phyloP scores from a whole-genome alignment of 2,797 vertebrate genomes.

The Xenentodon cancila region DNA sequence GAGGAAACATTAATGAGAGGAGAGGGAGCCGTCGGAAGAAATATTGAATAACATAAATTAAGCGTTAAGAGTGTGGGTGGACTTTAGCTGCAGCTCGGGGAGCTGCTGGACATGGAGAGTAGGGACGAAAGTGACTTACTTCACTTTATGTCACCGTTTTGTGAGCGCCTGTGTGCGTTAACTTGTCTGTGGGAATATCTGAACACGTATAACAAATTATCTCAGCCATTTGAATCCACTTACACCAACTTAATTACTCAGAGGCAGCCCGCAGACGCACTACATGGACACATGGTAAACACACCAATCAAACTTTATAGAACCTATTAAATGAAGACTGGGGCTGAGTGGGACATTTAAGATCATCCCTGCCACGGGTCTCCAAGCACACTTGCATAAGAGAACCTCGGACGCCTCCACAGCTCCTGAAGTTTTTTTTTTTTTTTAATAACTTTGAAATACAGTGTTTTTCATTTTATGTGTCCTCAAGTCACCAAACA shows the following conservation, averaged over 20 bases:
- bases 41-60: slow-evolving; percentile 69
- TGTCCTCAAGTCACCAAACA: not conserved
- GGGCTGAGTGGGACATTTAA: slow-evolving; percentile 5
- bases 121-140: slow-evolving; percentile 35
- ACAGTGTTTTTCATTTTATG: not conserved
- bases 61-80: slow-evolving; percentile 55
- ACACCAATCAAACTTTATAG: slow-evolving; percentile 3
- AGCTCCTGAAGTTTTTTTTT: not conserved
- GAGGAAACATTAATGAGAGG: slow-evolving; percentile 46
- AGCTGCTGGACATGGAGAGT: slow-evolving; percentile 29
- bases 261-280: not conserved
- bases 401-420: not conserved
- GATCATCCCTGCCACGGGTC: not conserved
- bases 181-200: not conserved
- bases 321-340: not conserved
- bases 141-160: slow-evolving; percentile 13
- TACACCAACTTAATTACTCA: slow-evolving; percentile 26
- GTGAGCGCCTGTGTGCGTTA: not conserved
- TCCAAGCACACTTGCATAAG: not conserved
- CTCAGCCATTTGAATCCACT: slow-evolving; percentile 11
- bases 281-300: slow-evolving; percentile 1
- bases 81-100: slow-evolving; percentile 48
- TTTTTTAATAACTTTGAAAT: not conserved
- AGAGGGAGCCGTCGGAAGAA: slow-evolving; percentile 56
- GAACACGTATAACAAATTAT: not conserved